A percentile compares a stretch with the other conserved stretches of the same genome.
Conservation (phyloP, 2,797 vertebrate species). For the Channa striata region DNA sequence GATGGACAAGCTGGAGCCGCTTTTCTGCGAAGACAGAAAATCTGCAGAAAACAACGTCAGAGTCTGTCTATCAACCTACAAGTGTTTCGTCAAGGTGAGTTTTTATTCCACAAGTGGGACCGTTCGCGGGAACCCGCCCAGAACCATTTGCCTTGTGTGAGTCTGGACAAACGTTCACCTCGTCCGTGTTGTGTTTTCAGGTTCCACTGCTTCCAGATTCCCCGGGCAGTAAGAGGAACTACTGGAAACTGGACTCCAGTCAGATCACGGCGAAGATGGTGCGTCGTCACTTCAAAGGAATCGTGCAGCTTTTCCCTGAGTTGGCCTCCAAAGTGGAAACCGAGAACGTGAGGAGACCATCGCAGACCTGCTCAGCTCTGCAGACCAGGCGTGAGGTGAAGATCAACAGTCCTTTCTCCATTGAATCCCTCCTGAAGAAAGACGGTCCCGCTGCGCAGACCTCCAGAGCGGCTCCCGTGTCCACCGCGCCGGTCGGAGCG, state of each 20-base stretch:
- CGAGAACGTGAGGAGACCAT: background rate
- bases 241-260: constrained; percentile 79
- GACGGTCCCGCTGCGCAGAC: constrained; percentile 29
- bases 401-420: constrained; percentile 81
- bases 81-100: constrained; percentile 82
- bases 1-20: constrained; percentile 68
- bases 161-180: background rate
- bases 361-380: background rate
- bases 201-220: constrained; percentile 66
- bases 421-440: constrained; percentile 79
- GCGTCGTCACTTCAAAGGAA: constrained; percentile 79
- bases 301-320: constrained; percentile 75
- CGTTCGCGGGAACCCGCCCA: background rate
- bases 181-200: constrained; percentile 48
- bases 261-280: constrained; percentile 81
- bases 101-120: background rate
- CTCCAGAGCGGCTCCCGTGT: constrained; percentile 29
- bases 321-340: constrained; percentile 44
- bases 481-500: background rate
- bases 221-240: constrained; percentile 72
- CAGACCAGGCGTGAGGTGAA: constrained; percentile 51
- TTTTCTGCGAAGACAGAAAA: constrained; percentile 65
- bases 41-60: constrained; percentile 77
- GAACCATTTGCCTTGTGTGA: too few species aligned
- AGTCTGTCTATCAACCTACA: constrained; percentile 79